A percentile compares a stretch with the other conserved stretches of the same genome.
phyloP scores from a whole-genome alignment of 2,888 invertebrate species.

The Gasteruption jaculator region DNA sequence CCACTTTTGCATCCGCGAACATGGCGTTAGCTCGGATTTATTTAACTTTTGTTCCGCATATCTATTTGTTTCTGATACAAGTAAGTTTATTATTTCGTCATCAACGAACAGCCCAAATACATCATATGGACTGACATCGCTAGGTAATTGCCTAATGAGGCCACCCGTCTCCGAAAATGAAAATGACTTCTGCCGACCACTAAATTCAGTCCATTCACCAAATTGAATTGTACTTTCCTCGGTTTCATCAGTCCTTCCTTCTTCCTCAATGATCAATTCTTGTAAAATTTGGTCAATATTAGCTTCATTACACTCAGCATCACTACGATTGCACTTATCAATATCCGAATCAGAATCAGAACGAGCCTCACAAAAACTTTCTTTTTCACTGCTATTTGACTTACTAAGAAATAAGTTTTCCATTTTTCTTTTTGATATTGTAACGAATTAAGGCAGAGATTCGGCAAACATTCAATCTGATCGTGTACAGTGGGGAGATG shows the following conservation, averaged over 20 bases:
- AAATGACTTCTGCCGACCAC: constrained; percentile 14
- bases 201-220: constrained; percentile 18
- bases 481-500: constrained; percentile 14
- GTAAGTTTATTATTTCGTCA: constrained; percentile 20
- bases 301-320: constrained; percentile 20
- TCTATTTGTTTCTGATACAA: constrained; percentile 23
- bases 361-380: constrained; percentile 13
- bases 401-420: constrained; percentile 13
- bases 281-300: constrained; percentile 19
- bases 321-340: constrained; percentile 19
- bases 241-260: constrained; percentile 15
- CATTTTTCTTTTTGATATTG: constrained; percentile 16
- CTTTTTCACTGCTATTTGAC: constrained; percentile 15
- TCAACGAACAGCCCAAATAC: constrained; percentile 19
- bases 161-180: constrained; percentile 13
- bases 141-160: constrained; percentile 11
- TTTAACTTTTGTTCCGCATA: constrained; percentile 22
- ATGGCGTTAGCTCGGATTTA: constrained; percentile 12
- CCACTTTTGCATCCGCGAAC: constrained; percentile 24
- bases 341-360: constrained; percentile 20
- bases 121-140: constrained; percentile 16
- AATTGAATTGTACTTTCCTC: constrained; percentile 15
- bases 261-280: constrained; percentile 20
- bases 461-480: constrained; percentile 16
- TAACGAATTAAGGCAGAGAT: constrained; percentile 14